Base-by-base conservation (phyloP, 2,797 vertebrate genomes). In the Microctenopoma stevenorrisi region DNA sequence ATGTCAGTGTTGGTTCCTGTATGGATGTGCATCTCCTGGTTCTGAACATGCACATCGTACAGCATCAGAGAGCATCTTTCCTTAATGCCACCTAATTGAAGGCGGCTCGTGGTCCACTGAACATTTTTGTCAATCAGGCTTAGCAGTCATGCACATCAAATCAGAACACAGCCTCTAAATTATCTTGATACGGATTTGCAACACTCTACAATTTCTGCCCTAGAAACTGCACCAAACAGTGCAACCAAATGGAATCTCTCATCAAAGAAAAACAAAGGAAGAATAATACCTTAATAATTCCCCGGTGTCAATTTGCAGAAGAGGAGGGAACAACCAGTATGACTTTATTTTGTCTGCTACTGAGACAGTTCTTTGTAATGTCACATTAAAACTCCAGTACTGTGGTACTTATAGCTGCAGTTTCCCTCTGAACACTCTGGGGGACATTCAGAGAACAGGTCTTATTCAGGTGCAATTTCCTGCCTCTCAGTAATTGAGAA, bases 111-210 rank as follows among this genome's bases (percentile, higher is more conserved):
- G 47, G 73, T 76, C 68, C 49, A 35, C 59, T 68, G 51, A 74
- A 64, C 79, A 72, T 55, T 74, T 81, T 79, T 78, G 81, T 84
- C 87, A 75, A 75, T 89, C 82, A 90, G 80, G 72, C 72, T 87
- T 75, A 83, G 50, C 73, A 76, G 85, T 81, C 79, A 85, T 57
- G 79, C 83, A 71, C 66, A 74, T 89, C 85, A 82, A 85, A 90
- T 89, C 58, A 88, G 88, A 90, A 78, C 76, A 70, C 68, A 58
- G 52, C 72, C 84, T 78, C 66, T 73, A 40, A 14, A 77, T 72
- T 69, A 79, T 81, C 72, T 70, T 61, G 43, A 49, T 44, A 62
- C 68, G 66, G 64, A 77, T 85, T 78, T 79, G 55, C 47, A 78
- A 75, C 68, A 74, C 71, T 72, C 57, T 48, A 57, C 81, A 64